Base-by-base conservation (phyloP, 2,888 invertebrate species). In the Hypomecis punctinalis region DNA sequence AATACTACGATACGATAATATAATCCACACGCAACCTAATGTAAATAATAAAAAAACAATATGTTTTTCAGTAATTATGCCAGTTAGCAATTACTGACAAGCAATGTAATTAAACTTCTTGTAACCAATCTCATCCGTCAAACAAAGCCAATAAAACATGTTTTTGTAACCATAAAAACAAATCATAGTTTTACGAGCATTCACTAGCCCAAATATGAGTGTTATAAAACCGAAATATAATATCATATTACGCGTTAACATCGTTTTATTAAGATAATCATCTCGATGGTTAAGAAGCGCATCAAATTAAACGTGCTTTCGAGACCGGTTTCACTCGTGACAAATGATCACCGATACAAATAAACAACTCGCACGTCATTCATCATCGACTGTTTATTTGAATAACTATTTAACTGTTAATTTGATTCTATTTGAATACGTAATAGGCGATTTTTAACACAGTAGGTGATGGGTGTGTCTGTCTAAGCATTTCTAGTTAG, bases 321-420 rank as follows among this genome's bases (percentile, higher is more conserved):
- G 74, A 55, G 48, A 67, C 68, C 70, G 66, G 69, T 72, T 70
- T 67, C 68, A 64, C 70, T 72, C 62, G 64, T 81, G 79, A 83
- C 78, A 78, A 81, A 83, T 79, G 81, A 73, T 66, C 71, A 70
- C 67, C 67, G 72, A 74, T 75, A 76, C 68, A 72, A 74, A 80
- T 79, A 78, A 79, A 76, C 77, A 73, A 78, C 39, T 72, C 51
- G 68, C 56, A 68, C 69, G 75, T 76, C 79, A 82, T 84, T 79
- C 77, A 82, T 83, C 81, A 80, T 80, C 76, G 68, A 76, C 66
- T 57, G 63, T 66, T 65, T 69, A 75, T 72, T 71, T 69, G 66
- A 70, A 74, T 63, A 59, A 49, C 43, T 58, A 37, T 55, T 63
- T 42, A 51, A 33, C 5, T 36, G 55, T 61, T 42, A 42, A 61